Evolutionary conservation across 2,888 invertebrate genomes (phyloP).

Genomic region (Sialis fuliginosa): DNA sequence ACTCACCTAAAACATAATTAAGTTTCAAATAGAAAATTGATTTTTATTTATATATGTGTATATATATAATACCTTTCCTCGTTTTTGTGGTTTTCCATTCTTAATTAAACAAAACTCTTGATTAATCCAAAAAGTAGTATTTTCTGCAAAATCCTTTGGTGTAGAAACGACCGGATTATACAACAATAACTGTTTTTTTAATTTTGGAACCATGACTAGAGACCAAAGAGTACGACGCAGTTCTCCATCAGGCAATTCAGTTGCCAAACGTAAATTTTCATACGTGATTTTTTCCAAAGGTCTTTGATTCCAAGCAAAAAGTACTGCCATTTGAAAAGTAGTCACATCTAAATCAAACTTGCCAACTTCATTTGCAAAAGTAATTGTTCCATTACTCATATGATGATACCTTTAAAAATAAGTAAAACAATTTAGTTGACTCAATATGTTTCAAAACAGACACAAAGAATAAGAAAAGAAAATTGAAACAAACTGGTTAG

Average conservation of each 20-base stretch:
- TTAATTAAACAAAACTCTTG: constrained; percentile 91
- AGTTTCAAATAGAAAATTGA: not conserved
- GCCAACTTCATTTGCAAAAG: constrained; percentile 81
- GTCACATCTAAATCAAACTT: constrained; percentile 96
- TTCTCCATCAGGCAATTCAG: constrained; percentile 92
- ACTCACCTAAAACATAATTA: constrained; percentile 42
- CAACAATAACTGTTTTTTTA: constrained; percentile 77
- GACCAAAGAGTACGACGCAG: constrained; percentile 91
- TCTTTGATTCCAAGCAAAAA: constrained; percentile 98
- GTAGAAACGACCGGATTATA: constrained; percentile 67
- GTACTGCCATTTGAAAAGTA: constrained; percentile 98
- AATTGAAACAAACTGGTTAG: too few species aligned
- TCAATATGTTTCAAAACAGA: too few species aligned
- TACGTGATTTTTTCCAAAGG: constrained; percentile 86
- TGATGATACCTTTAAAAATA: constrained; percentile 54
- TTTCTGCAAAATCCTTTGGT: constrained; percentile 86
- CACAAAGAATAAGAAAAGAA: too few species aligned
- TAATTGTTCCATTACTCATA: constrained; percentile 98
- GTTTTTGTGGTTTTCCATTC: constrained; percentile 83
- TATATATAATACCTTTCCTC: constrained; percentile 52
- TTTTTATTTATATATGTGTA: not conserved
- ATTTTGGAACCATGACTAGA: constrained; percentile 86
- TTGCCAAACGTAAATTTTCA: constrained; percentile 89
- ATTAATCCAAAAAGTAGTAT: constrained; percentile 90
- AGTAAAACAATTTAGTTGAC: too few species aligned